Conservation (phyloP, 2,113 vertebrate genomes). For the Spea multiplicata region DNA sequence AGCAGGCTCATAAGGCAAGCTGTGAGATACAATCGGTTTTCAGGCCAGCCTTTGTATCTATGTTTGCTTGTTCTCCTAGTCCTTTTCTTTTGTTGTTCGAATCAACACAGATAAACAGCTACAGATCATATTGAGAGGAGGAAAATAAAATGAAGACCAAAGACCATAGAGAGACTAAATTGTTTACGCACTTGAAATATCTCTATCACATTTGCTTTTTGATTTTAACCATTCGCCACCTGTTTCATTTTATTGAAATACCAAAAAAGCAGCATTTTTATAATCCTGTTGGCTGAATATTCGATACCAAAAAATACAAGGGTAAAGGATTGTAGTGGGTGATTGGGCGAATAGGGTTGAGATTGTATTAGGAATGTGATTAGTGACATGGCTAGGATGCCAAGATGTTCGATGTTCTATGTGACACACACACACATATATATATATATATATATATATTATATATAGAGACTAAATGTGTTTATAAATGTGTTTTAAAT, state of each 20-base stretch:
- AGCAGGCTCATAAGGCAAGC: slow-evolving; percentile 30
- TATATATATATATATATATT: neutral
- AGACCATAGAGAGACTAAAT: slow-evolving; percentile 9
- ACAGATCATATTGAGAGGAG: slow-evolving; percentile 4
- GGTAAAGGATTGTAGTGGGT: no score
- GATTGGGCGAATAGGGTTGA: no score
- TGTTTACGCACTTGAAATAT: slow-evolving; percentile 23
- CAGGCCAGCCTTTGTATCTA: slow-evolving; percentile 34
- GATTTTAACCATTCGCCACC: neutral
- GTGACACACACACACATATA: no score
- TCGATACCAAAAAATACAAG: no score
- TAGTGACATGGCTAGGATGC: no score
- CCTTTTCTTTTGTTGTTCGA: slow-evolving; percentile 33
- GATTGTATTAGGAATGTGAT: no score
- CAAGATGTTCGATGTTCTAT: no score
- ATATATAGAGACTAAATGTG: neutral
- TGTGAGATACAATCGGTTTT: slow-evolving; percentile 44
- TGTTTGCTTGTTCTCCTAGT: slow-evolving; percentile 34
- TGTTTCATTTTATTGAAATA: neutral
- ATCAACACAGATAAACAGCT: slow-evolving; percentile 40
- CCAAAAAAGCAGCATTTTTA: neutral
- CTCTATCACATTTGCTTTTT: slow-evolving; percentile 5
- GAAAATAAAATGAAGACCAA: neutral
- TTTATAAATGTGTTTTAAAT: neutral
- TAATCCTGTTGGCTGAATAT: no score